Evolutionary conservation across 2,113 vertebrate species (phyloP).

Genomic region (Poecilia latipinna): DNA sequence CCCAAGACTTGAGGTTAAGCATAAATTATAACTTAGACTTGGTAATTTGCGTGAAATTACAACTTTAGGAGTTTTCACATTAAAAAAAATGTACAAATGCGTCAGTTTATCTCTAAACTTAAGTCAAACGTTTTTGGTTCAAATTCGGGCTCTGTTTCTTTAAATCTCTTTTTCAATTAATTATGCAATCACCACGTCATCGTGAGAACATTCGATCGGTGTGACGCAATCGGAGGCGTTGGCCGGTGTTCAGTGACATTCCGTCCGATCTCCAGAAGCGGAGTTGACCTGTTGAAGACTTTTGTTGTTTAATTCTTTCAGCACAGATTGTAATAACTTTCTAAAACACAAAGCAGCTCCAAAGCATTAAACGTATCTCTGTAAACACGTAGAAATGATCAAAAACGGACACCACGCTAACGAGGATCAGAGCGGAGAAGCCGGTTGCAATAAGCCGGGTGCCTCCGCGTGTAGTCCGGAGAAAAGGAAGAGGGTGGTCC

Average conservation of each 20-base stretch:
- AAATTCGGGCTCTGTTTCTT: not conserved
- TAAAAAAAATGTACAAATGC: no score
- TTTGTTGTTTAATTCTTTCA: not conserved
- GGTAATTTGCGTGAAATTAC: no score
- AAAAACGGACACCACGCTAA: constrained; percentile 83
- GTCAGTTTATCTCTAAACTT: no score
- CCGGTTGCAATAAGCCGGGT: constrained; percentile 26
- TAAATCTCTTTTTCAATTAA: constrained; percentile 18
- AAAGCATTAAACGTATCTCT: not conserved
- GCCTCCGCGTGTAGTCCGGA: constrained; percentile 61
- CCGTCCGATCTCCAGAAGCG: not conserved
- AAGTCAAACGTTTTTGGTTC: no score
- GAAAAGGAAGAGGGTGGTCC: constrained; percentile 81
- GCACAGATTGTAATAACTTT: not conserved
- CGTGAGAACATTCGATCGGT: constrained; percentile 23
- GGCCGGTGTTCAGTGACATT: constrained; percentile 8
- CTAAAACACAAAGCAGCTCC: not conserved
- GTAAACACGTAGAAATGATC: constrained; percentile 76
- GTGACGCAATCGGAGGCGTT: constrained; percentile 65
- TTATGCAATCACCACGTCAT: constrained; percentile 35
- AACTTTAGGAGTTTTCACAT: no score
- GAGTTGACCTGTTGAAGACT: not conserved
- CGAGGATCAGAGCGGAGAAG: constrained; percentile 24
- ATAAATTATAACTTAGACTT: no score
- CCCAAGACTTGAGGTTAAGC: no score